phyloP scores from a whole-genome alignment of 2,113 vertebrate species.

The Neolamprologus sp. region DNA sequence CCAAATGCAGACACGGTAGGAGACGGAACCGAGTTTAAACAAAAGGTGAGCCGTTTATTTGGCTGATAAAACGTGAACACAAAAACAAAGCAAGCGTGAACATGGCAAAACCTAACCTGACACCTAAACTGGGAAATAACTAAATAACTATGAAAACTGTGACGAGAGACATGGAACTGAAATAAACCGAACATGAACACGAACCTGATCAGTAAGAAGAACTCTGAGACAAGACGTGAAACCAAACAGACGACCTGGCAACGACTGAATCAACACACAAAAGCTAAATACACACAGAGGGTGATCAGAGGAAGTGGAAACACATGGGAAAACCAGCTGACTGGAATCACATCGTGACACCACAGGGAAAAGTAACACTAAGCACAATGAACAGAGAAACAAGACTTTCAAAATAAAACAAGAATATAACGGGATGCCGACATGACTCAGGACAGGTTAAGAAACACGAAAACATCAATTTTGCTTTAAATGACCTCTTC shows the following conservation, averaged over 20 bases:
- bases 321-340: not conserved
- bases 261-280: not conserved
- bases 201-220: not conserved
- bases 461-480: not conserved
- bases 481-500: accelerated
- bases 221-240: not conserved
- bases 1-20: not conserved
- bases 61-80: not conserved
- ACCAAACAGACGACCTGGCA: accelerated
- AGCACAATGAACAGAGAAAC: not conserved
- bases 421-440: not conserved
- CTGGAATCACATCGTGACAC: not conserved
- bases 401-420: not conserved
- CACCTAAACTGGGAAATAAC: not conserved
- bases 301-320: not conserved
- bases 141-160: not conserved
- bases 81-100: not conserved
- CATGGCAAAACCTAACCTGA: not conserved
- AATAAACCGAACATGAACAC: not conserved
- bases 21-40: accelerated
- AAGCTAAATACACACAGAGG: not conserved
- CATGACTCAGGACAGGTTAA: not conserved
- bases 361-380: not conserved
- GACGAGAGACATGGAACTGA: not conserved
- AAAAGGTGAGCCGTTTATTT: accelerated